Conservation (phyloP, 30 jellyfish, hydroid and myxozoan genomes). For the Aurelia aurita complex sp. Pacific region DNA sequence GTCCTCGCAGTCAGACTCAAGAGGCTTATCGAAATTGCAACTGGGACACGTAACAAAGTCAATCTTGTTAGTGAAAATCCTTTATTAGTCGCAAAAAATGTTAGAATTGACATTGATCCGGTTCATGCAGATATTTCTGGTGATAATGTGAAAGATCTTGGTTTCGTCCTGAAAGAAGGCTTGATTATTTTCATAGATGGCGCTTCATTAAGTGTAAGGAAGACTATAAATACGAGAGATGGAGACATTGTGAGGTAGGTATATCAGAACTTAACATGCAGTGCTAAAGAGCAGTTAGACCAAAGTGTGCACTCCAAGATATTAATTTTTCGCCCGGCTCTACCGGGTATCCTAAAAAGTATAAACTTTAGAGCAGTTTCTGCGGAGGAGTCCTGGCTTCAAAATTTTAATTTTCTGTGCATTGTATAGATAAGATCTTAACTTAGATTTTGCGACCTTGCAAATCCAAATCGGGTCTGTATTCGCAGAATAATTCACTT, state of each 20-base stretch:
- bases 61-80: slow-evolving; percentile 69
- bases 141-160: slow-evolving; percentile 59
- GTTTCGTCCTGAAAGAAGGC: slow-evolving; percentile 57
- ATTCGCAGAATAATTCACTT: too few species aligned
- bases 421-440: too few species aligned
- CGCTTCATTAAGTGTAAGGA: slow-evolving; percentile 34
- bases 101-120: slow-evolving; percentile 14
- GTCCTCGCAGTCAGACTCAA: slow-evolving; percentile 56
- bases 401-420: too few species aligned
- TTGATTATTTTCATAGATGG: slow-evolving; percentile 55
- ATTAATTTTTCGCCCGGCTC: too few species aligned
- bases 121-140: slow-evolving; percentile 43
- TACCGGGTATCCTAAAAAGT: too few species aligned
- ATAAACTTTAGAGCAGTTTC: too few species aligned
- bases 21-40: slow-evolving; percentile 56
- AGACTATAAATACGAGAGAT: slow-evolving; percentile 39
- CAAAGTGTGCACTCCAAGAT: too few species aligned
- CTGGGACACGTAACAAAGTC: slow-evolving; percentile 59
- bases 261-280: neutral
- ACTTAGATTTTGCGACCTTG: too few species aligned
- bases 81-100: slow-evolving; percentile 45
- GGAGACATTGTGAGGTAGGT: slow-evolving; percentile 39
- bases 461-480: too few species aligned
- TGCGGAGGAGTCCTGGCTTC: too few species aligned
- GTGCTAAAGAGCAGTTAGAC: too few species aligned